Evolutionary conservation across 2,113 vertebrate genomes (phyloP).

Genomic region (Urocolius indicus): DNA sequence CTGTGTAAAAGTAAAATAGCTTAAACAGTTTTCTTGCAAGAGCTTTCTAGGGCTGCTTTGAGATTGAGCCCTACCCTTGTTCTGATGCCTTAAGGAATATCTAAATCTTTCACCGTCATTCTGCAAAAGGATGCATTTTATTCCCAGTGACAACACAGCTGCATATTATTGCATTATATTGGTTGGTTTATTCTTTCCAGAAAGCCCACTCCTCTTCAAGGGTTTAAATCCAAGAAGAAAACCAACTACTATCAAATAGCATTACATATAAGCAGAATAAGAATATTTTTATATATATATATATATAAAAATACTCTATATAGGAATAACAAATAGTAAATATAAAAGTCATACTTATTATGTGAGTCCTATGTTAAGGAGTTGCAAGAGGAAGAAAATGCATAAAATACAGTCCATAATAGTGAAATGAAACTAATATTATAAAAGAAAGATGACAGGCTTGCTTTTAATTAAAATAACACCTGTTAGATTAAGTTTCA

Average conservation of each 20-base stretch:
- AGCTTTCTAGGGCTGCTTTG: background rate
- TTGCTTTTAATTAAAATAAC: conserved; percentile 42
- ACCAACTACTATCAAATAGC: conserved; percentile 13
- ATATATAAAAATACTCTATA: background rate
- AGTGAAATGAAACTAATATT: background rate
- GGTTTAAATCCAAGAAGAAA: conserved; percentile 29
- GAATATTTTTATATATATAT: background rate
- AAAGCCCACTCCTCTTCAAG: conserved; percentile 5
- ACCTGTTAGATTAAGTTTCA: conserved; percentile 55
- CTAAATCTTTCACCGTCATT: background rate
- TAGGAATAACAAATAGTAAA: background rate
- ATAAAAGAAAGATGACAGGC: background rate
- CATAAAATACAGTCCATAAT: background rate
- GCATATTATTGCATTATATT: conserved; percentile 4
- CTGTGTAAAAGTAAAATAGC: background rate
- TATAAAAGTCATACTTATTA: background rate
- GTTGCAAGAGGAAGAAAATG: background rate
- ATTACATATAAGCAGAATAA: background rate
- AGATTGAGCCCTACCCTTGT: background rate
- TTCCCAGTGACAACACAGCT: background rate
- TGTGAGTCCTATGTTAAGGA: background rate
- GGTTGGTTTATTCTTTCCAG: background rate
- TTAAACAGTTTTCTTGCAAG: background rate
- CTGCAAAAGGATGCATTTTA: background rate
- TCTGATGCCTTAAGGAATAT: background rate